These are phyloP conservation scores for Lasioglossum lativentre DNA, from an alignment of 2,888 invertebrate species.

Conservation along the genomic window DNA sequence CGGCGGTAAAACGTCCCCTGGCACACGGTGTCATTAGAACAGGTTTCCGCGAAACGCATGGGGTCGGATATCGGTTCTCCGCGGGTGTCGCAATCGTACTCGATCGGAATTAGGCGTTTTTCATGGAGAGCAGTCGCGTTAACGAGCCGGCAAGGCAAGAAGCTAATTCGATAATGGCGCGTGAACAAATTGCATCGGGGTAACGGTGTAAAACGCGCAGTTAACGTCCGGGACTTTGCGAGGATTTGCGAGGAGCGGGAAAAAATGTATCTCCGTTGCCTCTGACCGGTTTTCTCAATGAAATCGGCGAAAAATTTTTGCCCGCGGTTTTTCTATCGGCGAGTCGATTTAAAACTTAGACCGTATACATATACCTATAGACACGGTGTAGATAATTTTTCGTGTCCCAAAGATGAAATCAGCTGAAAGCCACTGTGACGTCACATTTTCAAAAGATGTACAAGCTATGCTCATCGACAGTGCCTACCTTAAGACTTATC, in stretches of 20 bases:
- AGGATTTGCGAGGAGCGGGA: background rate
- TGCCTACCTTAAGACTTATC: too few relatives aligned
- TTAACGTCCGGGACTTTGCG: slow-evolving; percentile 7
- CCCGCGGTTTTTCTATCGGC: background rate
- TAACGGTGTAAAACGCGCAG: slow-evolving; percentile 33
- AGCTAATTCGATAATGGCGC: slow-evolving; percentile 44
- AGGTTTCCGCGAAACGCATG: background rate
- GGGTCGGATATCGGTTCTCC: background rate
- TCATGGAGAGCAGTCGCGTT: background rate
- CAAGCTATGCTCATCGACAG: too few relatives aligned
- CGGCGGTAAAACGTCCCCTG: background rate
- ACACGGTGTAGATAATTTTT: too few relatives aligned
- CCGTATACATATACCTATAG: too few relatives aligned
- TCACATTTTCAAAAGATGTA: too few relatives aligned
- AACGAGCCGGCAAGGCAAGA: slow-evolving; percentile 23
- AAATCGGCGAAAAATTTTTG: slow-evolving; percentile 28
- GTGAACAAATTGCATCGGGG: slow-evolving; percentile 37
- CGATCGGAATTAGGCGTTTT: slow-evolving; percentile 53
- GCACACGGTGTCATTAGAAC: background rate
- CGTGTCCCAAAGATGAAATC: too few relatives aligned
- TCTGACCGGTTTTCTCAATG: slow-evolving; percentile 19
- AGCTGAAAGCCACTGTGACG: too few relatives aligned
- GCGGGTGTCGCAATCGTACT: slow-evolving; percentile 14
- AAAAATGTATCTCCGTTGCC: background rate
- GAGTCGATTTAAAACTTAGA: too few relatives aligned